Percentiles rank a stretch among this genome's conserved stretches.
Evolutionary conservation across 53 echinoderm and acorn worm genomes (phyloP).

Genomic region (Paracentrotus lividus): DNA sequence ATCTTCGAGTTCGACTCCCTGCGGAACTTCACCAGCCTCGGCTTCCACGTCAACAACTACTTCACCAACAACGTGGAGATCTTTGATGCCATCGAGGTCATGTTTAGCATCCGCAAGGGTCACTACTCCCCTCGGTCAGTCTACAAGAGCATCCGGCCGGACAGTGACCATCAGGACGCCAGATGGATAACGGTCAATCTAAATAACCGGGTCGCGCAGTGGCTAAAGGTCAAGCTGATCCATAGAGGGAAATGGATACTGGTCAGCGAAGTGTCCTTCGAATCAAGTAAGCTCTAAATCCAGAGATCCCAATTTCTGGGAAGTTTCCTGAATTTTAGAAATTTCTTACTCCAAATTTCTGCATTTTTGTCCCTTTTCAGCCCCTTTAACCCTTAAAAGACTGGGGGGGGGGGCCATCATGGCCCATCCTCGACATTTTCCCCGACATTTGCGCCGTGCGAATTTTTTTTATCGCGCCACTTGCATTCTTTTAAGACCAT

Average conservation of each 20-base stretch:
- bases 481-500: too few relatives aligned
- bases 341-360: too few relatives aligned
- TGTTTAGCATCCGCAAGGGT: conserved; percentile 84
- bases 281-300: conserved; percentile 87
- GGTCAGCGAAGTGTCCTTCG: conserved; percentile 88
- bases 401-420: too few relatives aligned
- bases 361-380: too few relatives aligned
- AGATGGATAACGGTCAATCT: conserved; percentile 90
- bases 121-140: conserved; percentile 80
- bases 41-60: conserved; percentile 91
- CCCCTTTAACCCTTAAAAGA: too few relatives aligned
- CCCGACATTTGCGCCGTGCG: too few relatives aligned
- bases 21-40: conserved; percentile 88
- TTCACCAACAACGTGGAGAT: conserved; percentile 87
- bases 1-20: conserved; percentile 88
- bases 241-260: conserved; percentile 92
- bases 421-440: too few relatives aligned
- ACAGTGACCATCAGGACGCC: conserved; percentile 81
- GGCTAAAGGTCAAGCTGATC: conserved; percentile 81
- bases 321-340: too few relatives aligned
- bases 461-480: too few relatives aligned
- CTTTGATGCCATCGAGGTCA: conserved; percentile 78
- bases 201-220: conserved; percentile 83
- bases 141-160: conserved; percentile 71
- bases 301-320: too few relatives aligned